Evolutionary conservation across 2,113 vertebrate species (phyloP).

Genomic region (Pelecanoides urinatrix): DNA sequence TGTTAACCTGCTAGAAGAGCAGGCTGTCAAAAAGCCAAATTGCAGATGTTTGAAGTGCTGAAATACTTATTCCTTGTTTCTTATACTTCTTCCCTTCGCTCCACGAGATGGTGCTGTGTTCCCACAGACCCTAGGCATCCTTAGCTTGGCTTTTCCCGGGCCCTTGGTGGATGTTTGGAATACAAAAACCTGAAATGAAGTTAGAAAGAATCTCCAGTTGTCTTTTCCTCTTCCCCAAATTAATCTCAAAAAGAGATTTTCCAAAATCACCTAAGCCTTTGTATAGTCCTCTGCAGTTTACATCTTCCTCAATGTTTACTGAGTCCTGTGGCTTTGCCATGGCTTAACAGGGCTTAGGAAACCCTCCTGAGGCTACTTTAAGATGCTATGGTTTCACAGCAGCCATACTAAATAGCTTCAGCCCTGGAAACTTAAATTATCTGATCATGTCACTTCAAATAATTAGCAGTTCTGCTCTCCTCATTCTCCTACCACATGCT

Average conservation of each 20-base stretch:
- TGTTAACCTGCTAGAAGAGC: constrained; percentile 60
- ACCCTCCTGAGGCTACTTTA: background rate
- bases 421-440: background rate
- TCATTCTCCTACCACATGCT: background rate
- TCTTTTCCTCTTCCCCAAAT: constrained; percentile 16
- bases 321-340: background rate
- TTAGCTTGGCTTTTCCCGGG: background rate
- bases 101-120: constrained; percentile 76
- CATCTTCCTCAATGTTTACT: background rate
- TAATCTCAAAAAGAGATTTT: constrained; percentile 37
- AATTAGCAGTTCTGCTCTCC: background rate
- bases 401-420: background rate
- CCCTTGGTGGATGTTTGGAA: background rate
- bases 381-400: background rate
- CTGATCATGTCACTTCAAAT: background rate
- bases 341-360: background rate
- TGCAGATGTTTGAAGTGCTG: background rate
- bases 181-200: constrained; percentile 24
- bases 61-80: background rate
- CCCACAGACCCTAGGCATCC: background rate
- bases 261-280: constrained; percentile 23
- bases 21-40: constrained; percentile 47
- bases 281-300: background rate
- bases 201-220: constrained; percentile 21
- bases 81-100: background rate